Percentiles rank a stretch among this genome's conserved stretches.
Conservation (phyloP, 2,113 vertebrate genomes). For the Pycnonotus jocosus region DNA sequence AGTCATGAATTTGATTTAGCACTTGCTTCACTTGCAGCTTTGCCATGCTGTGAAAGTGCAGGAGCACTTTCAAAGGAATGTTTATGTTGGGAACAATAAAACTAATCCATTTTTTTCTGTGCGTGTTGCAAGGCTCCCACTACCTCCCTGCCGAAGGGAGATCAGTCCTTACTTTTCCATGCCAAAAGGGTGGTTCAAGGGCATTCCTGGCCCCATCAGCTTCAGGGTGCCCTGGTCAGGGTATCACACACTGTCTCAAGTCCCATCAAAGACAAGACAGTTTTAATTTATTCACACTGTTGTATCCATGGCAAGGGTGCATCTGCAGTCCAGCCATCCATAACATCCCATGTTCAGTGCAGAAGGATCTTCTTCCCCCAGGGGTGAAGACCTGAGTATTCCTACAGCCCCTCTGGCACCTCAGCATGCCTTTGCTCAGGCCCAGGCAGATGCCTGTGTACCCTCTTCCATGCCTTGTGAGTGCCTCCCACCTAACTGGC, state of each 20-base stretch:
- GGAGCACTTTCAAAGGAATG: not conserved
- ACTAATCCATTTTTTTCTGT: not conserved
- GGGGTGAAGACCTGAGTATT: not conserved
- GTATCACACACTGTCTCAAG: not conserved
- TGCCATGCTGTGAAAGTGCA: not conserved
- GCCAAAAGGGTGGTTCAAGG: not conserved
- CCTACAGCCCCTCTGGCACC: not conserved
- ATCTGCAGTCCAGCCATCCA: not conserved
- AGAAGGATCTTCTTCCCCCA: not conserved
- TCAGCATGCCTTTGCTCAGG: rapidly evolving
- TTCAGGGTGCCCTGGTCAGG: not conserved
- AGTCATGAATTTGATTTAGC: not conserved
- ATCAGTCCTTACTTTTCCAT: not conserved
- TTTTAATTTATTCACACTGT: not conserved
- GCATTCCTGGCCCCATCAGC: not conserved
- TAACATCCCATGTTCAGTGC: rapidly evolving
- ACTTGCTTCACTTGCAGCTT: not conserved
- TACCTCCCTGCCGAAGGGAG: not conserved
- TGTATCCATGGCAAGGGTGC: not conserved
- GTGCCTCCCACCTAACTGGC: not conserved
- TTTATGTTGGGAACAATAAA: not conserved
- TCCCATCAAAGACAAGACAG: not conserved
- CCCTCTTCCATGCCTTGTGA: not conserved
- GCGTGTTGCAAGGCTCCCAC: not conserved
- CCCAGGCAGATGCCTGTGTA: rapidly evolving